These are phyloP conservation scores for Esox lucius DNA, from an alignment of 2,797 vertebrate species.

Conservation along the genomic window DNA sequence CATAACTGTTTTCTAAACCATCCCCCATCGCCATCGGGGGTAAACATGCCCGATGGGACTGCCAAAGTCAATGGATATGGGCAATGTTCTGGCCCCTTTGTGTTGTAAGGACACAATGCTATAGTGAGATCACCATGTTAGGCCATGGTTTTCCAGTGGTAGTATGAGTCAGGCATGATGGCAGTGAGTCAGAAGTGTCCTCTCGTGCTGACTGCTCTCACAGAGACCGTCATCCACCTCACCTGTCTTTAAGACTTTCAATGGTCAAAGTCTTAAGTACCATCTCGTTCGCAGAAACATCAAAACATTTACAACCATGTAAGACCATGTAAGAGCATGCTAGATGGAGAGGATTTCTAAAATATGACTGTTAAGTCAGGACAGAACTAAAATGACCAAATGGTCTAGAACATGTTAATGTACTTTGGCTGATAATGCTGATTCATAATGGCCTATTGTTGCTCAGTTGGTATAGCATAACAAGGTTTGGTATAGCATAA, in stretches of 20 bases:
- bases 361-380: too few relatives aligned
- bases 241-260: background rate
- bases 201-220: background rate
- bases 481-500: too few relatives aligned
- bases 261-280: too few relatives aligned
- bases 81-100: slow-evolving; percentile 2
- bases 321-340: background rate
- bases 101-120: slow-evolving; percentile 2
- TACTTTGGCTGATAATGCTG: background rate
- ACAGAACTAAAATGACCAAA: background rate
- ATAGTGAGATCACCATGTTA: slow-evolving; percentile 13
- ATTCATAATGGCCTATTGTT: too few relatives aligned
- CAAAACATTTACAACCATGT: background rate
- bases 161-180: slow-evolving; percentile 8
- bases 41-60: background rate
- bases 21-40: too few relatives aligned
- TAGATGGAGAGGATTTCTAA: too few relatives aligned
- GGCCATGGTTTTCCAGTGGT: background rate
- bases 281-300: background rate
- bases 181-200: background rate
- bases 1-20: too few relatives aligned
- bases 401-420: background rate
- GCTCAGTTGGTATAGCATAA: background rate
- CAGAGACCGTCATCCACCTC: background rate
- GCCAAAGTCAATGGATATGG: background rate